phyloP scores from a whole-genome alignment of 2,113 vertebrate genomes.

The Callionymus lyra region DNA sequence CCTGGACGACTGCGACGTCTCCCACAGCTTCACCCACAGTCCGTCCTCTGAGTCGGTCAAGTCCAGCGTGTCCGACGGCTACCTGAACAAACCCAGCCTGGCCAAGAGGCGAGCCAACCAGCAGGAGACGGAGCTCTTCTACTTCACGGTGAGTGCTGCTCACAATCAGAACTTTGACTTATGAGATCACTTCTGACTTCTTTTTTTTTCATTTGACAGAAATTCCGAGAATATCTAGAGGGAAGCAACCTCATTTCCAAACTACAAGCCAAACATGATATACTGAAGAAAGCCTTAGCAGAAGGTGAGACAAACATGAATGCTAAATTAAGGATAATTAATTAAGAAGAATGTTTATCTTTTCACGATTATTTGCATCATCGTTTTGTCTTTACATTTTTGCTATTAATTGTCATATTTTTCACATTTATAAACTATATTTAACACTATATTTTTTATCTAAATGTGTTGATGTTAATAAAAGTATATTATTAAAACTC shows the following conservation, averaged over 20 bases:
- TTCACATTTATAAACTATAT: too few relatives aligned
- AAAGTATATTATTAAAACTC: too few relatives aligned
- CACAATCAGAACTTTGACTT: too few relatives aligned
- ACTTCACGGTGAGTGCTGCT: slow-evolving; percentile 82
- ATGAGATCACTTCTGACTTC: background rate
- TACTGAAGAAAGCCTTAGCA: slow-evolving; percentile 88
- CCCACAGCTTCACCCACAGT: slow-evolving; percentile 96
- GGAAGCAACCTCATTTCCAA: slow-evolving; percentile 97
- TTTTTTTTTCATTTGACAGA: slow-evolving; percentile 58
- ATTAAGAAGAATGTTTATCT: too few relatives aligned
- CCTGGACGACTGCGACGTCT: slow-evolving; percentile 92
- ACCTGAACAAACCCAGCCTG: slow-evolving; percentile 97
- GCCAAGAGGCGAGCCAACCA: slow-evolving; percentile 94
- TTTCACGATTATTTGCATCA: too few relatives aligned
- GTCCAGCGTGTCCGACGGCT: slow-evolving; percentile 92
- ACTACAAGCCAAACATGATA: slow-evolving; percentile 95
- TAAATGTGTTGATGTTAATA: too few relatives aligned
- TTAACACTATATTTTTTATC: too few relatives aligned
- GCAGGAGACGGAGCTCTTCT: slow-evolving; percentile 98
- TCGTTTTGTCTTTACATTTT: too few relatives aligned
- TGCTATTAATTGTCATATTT: too few relatives aligned
- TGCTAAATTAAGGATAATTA: too few relatives aligned
- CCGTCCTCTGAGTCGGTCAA: slow-evolving; percentile 97
- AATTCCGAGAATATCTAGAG: slow-evolving; percentile 93
- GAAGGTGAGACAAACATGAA: slow-evolving; percentile 68